Conservation (phyloP, 2,888 invertebrate genomes). For the Chymomyza procnemis region DNA sequence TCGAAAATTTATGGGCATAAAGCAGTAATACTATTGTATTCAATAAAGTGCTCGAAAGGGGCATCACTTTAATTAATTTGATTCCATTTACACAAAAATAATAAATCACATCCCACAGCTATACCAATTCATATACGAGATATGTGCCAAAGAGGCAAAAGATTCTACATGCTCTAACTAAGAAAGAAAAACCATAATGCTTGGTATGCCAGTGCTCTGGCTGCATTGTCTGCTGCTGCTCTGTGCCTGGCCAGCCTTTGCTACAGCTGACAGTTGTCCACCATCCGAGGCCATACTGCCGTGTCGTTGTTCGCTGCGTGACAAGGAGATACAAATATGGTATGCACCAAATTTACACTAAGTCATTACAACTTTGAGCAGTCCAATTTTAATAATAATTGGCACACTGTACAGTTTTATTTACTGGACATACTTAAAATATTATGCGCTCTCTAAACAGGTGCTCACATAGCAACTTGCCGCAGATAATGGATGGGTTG, state of each 20-base stretch:
- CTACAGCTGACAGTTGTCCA: slow-evolving; percentile 81
- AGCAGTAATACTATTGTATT: no score
- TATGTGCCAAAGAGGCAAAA: slow-evolving; percentile 39
- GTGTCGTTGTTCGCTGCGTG: slow-evolving; percentile 88
- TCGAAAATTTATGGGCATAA: no score
- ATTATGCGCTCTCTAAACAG: slow-evolving; percentile 79
- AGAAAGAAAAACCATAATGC: slow-evolving; percentile 41
- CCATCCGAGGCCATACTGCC: slow-evolving; percentile 87
- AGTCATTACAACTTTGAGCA: no score
- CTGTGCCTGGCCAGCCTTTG: slow-evolving; percentile 29
- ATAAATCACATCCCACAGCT: neutral
- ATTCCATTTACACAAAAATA: neutral
- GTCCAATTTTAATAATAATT: no score
- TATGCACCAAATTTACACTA: slow-evolving; percentile 68
- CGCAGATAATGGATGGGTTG: slow-evolving; percentile 86
- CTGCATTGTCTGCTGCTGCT: slow-evolving; percentile 32
- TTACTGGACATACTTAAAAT: neutral
- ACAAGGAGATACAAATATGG: slow-evolving; percentile 92
- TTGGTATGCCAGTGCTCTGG: slow-evolving; percentile 14
- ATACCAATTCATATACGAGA: slow-evolving; percentile 18
- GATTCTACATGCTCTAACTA: slow-evolving; percentile 33
- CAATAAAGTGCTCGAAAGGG: no score
- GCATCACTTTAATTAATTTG: no score
- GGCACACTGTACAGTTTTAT: neutral
- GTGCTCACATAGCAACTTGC: slow-evolving; percentile 94